These are phyloP conservation scores for Drosophila recens DNA, from an alignment of 2,888 invertebrate genomes.

Conservation along the genomic window DNA sequence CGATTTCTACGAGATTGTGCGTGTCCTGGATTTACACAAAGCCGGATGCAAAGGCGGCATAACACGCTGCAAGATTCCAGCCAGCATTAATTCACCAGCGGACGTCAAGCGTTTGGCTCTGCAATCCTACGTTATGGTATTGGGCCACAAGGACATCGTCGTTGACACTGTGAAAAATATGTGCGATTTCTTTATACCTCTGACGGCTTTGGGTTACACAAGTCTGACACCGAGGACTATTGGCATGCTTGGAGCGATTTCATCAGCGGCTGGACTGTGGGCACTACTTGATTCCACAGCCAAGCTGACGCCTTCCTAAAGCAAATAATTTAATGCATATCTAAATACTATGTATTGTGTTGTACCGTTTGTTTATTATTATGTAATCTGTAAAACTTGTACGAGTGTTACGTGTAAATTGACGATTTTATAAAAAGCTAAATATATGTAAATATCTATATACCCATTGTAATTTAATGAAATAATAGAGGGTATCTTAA, in stretches of 20 bases:
- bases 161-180: constrained; percentile 94
- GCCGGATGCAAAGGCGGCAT: constrained; percentile 85
- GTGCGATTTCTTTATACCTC: constrained; percentile 94
- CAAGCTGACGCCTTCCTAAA: constrained; percentile 89
- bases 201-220: constrained; percentile 92
- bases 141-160: constrained; percentile 88
- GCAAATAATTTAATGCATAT: constrained; percentile 10
- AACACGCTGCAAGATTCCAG: constrained; percentile 68
- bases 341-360: constrained; percentile 26
- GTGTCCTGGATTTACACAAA: constrained; percentile 87
- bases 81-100: constrained; percentile 65
- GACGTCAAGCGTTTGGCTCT: constrained; percentile 73
- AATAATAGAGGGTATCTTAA: neutral
- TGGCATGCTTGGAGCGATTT: constrained; percentile 92
- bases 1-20: constrained; percentile 93
- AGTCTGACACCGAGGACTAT: constrained; percentile 91
- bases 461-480: no score
- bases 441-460: constrained; percentile 12
- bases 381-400: constrained; percentile 42
- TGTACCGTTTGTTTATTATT: constrained; percentile 31
- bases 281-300: constrained; percentile 91
- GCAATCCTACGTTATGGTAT: constrained; percentile 75
- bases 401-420: constrained; percentile 41
- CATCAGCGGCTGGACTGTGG: constrained; percentile 92
- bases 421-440: constrained; percentile 46